Evolutionary conservation across 2,113 vertebrate species (phyloP).

Genomic region (Pan paniscus): DNA sequence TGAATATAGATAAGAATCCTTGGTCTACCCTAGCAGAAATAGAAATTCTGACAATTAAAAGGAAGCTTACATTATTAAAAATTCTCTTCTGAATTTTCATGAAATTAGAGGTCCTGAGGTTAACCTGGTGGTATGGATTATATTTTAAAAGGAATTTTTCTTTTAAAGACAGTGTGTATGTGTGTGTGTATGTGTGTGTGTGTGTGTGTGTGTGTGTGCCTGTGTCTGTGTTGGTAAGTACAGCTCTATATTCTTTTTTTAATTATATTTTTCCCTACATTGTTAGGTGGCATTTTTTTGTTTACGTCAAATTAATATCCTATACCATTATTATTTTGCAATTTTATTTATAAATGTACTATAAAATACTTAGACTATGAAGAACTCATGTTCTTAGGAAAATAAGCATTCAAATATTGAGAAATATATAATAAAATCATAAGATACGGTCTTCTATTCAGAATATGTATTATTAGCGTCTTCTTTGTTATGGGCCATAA

Average conservation of each 20-base stretch:
- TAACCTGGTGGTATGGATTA: background rate
- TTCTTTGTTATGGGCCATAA: slow-evolving; percentile 31
- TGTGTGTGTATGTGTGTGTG: too few relatives aligned
- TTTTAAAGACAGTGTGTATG: background rate
- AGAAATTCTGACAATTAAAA: background rate
- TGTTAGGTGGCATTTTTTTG: background rate
- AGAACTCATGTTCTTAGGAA: background rate
- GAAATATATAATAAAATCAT: background rate
- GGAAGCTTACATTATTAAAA: background rate
- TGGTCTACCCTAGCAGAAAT: background rate
- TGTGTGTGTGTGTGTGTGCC: background rate
- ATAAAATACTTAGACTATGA: background rate
- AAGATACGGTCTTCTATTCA: background rate
- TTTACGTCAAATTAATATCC: background rate
- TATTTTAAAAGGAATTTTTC: background rate
- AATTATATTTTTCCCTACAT: background rate
- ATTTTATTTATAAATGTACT: slow-evolving; percentile 8
- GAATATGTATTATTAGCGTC: background rate
- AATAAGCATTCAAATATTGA: background rate
- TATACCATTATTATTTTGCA: background rate
- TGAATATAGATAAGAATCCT: background rate
- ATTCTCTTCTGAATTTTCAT: background rate
- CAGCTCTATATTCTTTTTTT: background rate
- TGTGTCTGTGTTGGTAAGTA: background rate
- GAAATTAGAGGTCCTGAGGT: background rate